phyloP scores from a whole-genome alignment of 2,888 invertebrate species.

The Alentia gelatinosa region DNA sequence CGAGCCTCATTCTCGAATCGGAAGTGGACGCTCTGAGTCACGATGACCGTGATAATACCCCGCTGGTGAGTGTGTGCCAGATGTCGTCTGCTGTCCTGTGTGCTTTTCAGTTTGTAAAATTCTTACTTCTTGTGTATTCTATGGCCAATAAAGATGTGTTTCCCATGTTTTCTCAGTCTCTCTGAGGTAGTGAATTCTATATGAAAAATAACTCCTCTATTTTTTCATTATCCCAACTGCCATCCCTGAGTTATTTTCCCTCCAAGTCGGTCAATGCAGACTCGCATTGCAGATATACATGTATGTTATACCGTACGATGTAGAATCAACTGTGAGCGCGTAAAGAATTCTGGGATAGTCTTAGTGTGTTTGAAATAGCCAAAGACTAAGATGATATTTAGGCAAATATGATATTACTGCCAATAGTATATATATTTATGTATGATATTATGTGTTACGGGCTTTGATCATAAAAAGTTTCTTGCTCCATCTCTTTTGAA shows the following conservation, averaged over 20 bases:
- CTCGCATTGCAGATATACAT: too few species aligned
- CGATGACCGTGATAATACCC: conserved; percentile 94
- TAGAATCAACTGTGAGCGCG: too few species aligned
- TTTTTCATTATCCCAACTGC: background rate
- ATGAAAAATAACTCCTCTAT: background rate
- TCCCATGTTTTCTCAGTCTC: background rate
- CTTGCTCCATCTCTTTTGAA: too few species aligned
- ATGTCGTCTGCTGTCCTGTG: background rate
- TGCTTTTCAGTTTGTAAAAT: background rate
- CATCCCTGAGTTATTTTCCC: background rate
- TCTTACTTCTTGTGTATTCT: background rate
- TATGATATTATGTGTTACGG: too few species aligned
- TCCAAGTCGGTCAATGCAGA: background rate
- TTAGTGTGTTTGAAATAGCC: too few species aligned
- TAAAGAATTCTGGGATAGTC: too few species aligned
- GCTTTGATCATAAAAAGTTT: too few species aligned
- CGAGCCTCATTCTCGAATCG: conserved; percentile 90
- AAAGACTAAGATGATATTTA: too few species aligned
- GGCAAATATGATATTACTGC: too few species aligned
- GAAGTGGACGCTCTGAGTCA: conserved; percentile 95
- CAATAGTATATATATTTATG: too few species aligned
- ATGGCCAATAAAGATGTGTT: background rate
- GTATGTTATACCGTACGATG: too few species aligned
- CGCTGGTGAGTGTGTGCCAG: conserved; percentile 85
- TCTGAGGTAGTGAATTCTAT: background rate